Conservation (phyloP, 2,113 vertebrate genomes). For the Caranx melampygus region DNA sequence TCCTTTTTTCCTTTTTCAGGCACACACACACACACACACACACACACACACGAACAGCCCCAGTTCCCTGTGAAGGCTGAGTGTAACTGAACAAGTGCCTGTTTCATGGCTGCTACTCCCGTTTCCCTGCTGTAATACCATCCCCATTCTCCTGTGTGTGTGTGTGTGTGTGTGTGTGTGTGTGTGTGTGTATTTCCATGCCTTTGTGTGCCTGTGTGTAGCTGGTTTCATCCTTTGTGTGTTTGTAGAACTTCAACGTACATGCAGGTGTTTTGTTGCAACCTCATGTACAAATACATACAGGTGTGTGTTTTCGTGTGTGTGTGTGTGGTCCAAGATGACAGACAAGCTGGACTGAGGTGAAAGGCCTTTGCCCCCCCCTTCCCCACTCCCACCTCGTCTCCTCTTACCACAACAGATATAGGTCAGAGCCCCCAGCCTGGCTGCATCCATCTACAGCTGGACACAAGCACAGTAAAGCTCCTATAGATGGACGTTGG, state of each 20-base stretch:
- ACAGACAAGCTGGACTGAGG: conserved; percentile 52
- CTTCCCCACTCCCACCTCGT: background rate
- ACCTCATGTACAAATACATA: background rate
- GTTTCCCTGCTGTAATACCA: conserved; percentile 71
- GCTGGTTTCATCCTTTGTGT: conserved; percentile 6
- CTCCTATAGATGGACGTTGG: conserved; percentile 18
- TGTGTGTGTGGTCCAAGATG: conserved; percentile 21
- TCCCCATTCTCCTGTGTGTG: conserved; percentile 29
- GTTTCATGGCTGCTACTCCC: conserved; percentile 62
- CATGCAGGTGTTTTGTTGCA: conserved; percentile 7
- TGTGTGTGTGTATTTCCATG: conserved; percentile 1
- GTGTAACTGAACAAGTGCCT: conserved; percentile 50
- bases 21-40: background rate
- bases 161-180: conserved; percentile 26
- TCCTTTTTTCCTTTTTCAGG: background rate
- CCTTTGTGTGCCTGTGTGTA: background rate
- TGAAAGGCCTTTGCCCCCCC: conserved; percentile 67
- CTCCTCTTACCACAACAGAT: conserved; percentile 61
- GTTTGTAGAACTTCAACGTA: conserved; percentile 2
- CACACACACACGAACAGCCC: conserved; percentile 12
- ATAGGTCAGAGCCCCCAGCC: conserved; percentile 25
- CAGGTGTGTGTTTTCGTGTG: conserved; percentile 46
- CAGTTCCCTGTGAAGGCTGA: conserved; percentile 7
- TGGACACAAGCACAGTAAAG: conserved; percentile 1
- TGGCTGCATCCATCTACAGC: background rate